Conservation (phyloP, 2,797 vertebrate species). For the Liasis olivaceus region DNA sequence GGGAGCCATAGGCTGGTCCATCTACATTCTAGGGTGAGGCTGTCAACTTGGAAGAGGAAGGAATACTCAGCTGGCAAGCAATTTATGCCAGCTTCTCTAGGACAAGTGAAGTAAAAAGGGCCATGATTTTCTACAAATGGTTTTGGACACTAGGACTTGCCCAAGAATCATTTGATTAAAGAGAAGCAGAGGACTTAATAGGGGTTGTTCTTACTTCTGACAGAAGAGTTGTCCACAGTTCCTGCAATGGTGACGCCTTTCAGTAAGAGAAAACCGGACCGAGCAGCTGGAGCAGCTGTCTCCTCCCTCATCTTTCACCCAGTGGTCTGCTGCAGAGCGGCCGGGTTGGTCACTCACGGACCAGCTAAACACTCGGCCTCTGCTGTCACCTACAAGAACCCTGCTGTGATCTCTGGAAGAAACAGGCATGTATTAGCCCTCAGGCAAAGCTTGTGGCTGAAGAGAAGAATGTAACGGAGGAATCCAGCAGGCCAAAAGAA, state of each 20-base stretch:
- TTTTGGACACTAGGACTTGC: not conserved
- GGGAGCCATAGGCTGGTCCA: too few relatives aligned
- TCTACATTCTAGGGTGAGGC: too few relatives aligned
- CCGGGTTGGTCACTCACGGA: constrained; percentile 97
- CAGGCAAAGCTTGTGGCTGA: not conserved
- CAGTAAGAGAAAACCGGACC: constrained; percentile 93
- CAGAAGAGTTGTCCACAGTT: constrained; percentile 99
- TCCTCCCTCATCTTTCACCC: constrained; percentile 97
- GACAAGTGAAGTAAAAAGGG: not conserved
- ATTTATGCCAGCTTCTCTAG: not conserved
- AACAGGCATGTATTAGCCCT: not conserved
- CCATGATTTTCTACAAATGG: not conserved
- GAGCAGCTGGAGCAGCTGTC: constrained; percentile 94
- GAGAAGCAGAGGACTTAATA: not conserved
- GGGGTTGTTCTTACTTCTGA: constrained; percentile 89
- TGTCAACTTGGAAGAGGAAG: too few relatives aligned
- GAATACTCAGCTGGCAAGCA: too few relatives aligned
- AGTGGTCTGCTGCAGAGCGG: constrained; percentile 94
- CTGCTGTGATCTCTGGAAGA: constrained; percentile 92
- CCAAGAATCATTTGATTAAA: not conserved
- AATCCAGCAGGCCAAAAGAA: not conserved
- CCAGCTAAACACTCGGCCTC: constrained; percentile 98
- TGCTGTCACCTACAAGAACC: constrained; percentile 92
- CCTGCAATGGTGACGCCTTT: constrained; percentile 95
- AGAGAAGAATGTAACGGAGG: not conserved